A percentile compares a stretch with the other conserved stretches of the same genome.
Conservation (phyloP, 2,888 invertebrate species). For the Hydrotaea cyrtoneurina region DNA sequence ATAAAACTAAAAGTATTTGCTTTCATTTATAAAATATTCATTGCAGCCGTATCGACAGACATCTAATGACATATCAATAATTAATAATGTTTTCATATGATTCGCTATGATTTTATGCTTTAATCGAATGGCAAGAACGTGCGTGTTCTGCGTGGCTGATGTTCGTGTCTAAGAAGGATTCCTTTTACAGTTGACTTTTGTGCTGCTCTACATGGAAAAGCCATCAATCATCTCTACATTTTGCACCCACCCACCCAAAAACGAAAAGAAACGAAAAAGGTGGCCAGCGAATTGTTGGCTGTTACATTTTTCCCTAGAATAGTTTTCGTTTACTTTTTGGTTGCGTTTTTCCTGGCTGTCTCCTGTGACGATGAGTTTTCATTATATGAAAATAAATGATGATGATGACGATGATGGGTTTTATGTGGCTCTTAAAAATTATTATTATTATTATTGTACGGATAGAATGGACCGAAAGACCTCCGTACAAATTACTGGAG, state of each 20-base stretch:
- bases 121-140: constrained; percentile 59
- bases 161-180: constrained; percentile 57
- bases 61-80: constrained; percentile 79
- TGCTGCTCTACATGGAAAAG: constrained; percentile 51
- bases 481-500: constrained; percentile 64
- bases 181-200: constrained; percentile 41
- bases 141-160: constrained; percentile 44
- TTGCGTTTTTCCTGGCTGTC: constrained; percentile 14
- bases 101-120: constrained; percentile 63
- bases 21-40: constrained; percentile 42
- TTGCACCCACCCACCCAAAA: background rate
- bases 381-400: constrained; percentile 63
- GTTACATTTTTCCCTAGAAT: constrained; percentile 27
- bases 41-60: constrained; percentile 74
- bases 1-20: constrained; percentile 41
- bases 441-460: constrained; percentile 27
- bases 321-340: constrained; percentile 36
- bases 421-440: constrained; percentile 61
- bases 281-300: constrained; percentile 1
- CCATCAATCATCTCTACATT: constrained; percentile 64
- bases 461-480: background rate
- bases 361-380: constrained; percentile 37
- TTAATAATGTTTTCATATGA: constrained; percentile 73
- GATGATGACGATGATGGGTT: constrained; percentile 52
- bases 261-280: background rate